A percentile compares a stretch with the other conserved stretches of the same genome.
phyloP scores from a whole-genome alignment of 1,140 invertebrate genomes.

The Plodia interpunctella region DNA sequence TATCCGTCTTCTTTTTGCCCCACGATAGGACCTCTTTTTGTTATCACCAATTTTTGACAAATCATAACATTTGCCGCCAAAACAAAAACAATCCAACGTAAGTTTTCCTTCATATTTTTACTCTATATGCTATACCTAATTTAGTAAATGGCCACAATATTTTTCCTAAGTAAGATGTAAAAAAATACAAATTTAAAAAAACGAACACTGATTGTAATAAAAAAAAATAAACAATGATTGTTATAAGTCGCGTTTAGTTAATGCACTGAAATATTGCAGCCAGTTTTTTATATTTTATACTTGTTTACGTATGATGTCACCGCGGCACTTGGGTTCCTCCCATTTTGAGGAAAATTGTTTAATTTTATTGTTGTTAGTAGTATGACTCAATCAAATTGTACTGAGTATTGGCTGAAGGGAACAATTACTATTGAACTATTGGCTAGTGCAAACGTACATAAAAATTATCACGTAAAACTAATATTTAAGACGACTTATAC shows the following conservation, averaged over 20 bases:
- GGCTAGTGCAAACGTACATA: too few species aligned
- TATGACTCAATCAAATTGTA: neutral
- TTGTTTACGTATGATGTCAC: neutral
- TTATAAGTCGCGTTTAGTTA: neutral
- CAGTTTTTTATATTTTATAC: neutral
- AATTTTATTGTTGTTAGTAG: neutral
- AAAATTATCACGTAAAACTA: too few species aligned
- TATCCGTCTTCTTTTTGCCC: conserved; percentile 17
- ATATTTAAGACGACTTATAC: too few species aligned
- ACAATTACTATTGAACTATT: too few species aligned
- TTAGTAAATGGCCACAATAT: too few species aligned
- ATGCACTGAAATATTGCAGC: neutral
- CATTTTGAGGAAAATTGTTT: neutral
- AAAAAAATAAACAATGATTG: too few species aligned
- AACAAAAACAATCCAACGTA: neutral
- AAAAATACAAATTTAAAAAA: too few species aligned
- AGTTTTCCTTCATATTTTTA: neutral
- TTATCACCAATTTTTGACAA: conserved; percentile 11
- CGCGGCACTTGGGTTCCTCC: neutral
- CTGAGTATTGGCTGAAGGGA: too few species aligned
- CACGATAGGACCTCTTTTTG: conserved; percentile 13
- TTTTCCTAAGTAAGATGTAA: too few species aligned
- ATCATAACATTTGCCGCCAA: neutral
- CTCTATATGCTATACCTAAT: too few species aligned
- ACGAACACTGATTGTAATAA: too few species aligned